These are phyloP conservation scores for Eucera pruinosa DNA, from an alignment of 2,888 invertebrate species.

Conservation along the genomic window DNA sequence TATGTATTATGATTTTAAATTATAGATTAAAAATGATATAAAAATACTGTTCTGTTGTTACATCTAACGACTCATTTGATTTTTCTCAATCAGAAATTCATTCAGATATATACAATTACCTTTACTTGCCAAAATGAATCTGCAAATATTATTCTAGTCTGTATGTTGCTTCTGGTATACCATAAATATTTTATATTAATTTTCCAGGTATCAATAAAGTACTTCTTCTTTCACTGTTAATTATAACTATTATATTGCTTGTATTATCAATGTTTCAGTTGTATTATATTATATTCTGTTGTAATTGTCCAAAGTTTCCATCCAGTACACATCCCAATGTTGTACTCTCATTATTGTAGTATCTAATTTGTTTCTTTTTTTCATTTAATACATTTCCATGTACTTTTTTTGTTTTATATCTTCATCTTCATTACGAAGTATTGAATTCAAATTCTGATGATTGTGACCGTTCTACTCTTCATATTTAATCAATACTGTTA, in stretches of 20 bases:
- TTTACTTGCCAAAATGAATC: constrained; percentile 41
- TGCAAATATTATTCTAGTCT: constrained; percentile 53
- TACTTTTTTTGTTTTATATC: constrained; percentile 67
- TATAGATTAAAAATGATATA: constrained; percentile 18
- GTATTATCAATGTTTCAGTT: constrained; percentile 49
- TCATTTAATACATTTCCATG: constrained; percentile 63
- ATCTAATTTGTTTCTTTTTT: constrained; percentile 62
- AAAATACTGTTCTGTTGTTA: constrained; percentile 24
- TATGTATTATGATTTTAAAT: constrained; percentile 26
- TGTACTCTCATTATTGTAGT: constrained; percentile 70
- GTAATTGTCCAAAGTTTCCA: constrained; percentile 64
- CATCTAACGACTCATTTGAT: constrained; percentile 45
- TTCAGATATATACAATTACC: constrained; percentile 22
- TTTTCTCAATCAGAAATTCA: constrained; percentile 36
- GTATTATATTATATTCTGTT: constrained; percentile 51
- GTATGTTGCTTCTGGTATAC: constrained; percentile 39
- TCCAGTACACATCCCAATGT: constrained; percentile 81
- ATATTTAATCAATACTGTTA: constrained; percentile 40
- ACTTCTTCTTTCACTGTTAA: constrained; percentile 31
- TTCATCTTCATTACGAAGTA: constrained; percentile 62
- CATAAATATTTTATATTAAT: constrained; percentile 37
- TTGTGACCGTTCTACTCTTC: constrained; percentile 72
- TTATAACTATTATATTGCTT: constrained; percentile 44
- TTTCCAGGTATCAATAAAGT: constrained; percentile 32
- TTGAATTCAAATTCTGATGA: constrained; percentile 68